phyloP scores from a whole-genome alignment of 2,797 vertebrate species.

The Schizothorax lantsangensis region DNA sequence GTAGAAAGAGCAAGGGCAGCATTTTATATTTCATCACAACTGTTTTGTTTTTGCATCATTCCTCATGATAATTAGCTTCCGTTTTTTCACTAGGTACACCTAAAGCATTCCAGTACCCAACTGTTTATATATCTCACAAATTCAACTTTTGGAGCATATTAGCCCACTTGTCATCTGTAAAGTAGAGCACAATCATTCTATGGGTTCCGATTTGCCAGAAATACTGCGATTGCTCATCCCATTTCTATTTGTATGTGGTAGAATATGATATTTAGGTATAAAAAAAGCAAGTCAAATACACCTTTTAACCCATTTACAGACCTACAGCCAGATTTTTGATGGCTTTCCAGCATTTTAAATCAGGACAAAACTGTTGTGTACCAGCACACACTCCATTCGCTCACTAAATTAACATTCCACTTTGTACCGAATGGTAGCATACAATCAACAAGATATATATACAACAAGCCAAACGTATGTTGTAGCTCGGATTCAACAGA shows the following conservation, averaged over 20 bases:
- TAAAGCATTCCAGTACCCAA: slow-evolving; percentile 71
- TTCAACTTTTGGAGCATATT: slow-evolving; percentile 59
- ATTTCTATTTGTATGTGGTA: slow-evolving; percentile 59
- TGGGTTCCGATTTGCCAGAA: slow-evolving; percentile 77
- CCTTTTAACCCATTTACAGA: slow-evolving; percentile 33
- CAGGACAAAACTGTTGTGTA: slow-evolving; percentile 24
- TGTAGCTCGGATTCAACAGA: slow-evolving; percentile 33
- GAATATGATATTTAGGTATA: slow-evolving; percentile 58
- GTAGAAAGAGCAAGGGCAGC: slow-evolving; percentile 18
- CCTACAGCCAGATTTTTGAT: slow-evolving; percentile 22
- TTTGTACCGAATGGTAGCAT: slow-evolving; percentile 11
- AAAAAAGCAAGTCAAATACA: slow-evolving; percentile 52
- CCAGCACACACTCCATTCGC: slow-evolving; percentile 22
- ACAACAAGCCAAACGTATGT: slow-evolving; percentile 23
- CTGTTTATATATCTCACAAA: slow-evolving; percentile 52
- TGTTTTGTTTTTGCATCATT: slow-evolving; percentile 38
- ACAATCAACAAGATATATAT: slow-evolving; percentile 10
- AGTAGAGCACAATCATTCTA: slow-evolving; percentile 81
- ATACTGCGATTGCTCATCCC: slow-evolving; percentile 43
- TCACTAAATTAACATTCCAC: slow-evolving; percentile 40
- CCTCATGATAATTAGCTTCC: slow-evolving; percentile 50
- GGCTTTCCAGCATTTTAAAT: slow-evolving; percentile 41
- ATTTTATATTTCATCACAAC: slow-evolving; percentile 49
- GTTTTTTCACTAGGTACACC: slow-evolving; percentile 39
- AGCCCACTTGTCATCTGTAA: slow-evolving; percentile 58